A percentile compares a stretch with the other conserved stretches of the same genome.
These are phyloP conservation scores for Pluvialis apricaria DNA, from an alignment of 2,113 vertebrate species.

Conservation along the genomic window DNA sequence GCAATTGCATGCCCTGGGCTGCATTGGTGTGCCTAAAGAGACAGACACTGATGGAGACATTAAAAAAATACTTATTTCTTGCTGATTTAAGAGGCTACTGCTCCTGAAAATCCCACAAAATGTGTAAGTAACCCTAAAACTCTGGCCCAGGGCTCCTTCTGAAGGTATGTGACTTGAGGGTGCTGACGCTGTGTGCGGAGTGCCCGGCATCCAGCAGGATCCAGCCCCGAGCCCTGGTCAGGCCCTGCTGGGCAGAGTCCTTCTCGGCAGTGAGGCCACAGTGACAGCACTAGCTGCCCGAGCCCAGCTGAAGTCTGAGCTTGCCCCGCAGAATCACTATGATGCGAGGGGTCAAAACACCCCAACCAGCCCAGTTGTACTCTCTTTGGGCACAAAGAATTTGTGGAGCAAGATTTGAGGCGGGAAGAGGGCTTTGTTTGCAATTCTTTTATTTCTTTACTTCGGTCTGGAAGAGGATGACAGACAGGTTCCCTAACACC, in stretches of 20 bases:
- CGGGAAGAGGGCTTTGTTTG: background rate
- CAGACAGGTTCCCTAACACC: background rate
- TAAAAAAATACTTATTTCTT: background rate
- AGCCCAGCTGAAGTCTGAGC: background rate
- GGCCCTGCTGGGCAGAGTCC: background rate
- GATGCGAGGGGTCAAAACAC: background rate
- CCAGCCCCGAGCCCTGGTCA: background rate
- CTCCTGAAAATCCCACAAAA: background rate
- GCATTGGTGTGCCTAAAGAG: background rate
- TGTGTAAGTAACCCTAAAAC: background rate
- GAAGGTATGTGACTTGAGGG: background rate
- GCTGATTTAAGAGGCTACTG: background rate
- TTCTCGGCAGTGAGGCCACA: rapidly evolving
- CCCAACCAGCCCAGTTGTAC: background rate
- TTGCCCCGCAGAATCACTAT: background rate
- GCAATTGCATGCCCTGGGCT: background rate
- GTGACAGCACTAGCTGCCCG: rapidly evolving
- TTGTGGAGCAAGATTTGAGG: background rate
- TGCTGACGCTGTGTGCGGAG: background rate
- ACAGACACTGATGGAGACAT: background rate
- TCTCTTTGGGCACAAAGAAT: background rate
- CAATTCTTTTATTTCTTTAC: background rate
- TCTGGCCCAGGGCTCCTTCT: background rate
- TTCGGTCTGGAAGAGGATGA: background rate
- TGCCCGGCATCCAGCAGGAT: background rate